Evolutionary conservation across 1,140 invertebrate genomes (phyloP).

Genomic region (Trialeurodes vaporariorum): DNA sequence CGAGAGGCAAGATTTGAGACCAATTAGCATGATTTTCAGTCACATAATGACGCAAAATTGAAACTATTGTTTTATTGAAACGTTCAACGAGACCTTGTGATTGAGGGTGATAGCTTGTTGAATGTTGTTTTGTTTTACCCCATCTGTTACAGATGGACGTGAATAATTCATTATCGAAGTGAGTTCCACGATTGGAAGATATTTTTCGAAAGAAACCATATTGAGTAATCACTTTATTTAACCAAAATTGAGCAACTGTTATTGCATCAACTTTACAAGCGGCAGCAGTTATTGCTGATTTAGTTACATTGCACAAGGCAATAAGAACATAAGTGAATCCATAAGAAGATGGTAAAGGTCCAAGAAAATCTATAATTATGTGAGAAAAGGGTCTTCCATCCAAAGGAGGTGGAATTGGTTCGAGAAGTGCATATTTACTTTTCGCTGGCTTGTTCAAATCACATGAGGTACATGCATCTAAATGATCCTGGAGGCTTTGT

Average conservation of each 20-base stretch:
- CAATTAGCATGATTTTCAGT: neutral
- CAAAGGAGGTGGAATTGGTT: too few relatives aligned
- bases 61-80: neutral
- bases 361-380: constrained; percentile 1
- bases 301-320: neutral
- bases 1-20: too few relatives aligned
- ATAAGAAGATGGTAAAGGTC: neutral
- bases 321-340: neutral
- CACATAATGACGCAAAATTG: neutral
- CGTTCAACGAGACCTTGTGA: constrained; percentile 3
- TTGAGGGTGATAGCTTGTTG: constrained; percentile 1
- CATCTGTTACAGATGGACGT: neutral
- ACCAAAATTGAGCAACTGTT: neutral
- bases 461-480: too few relatives aligned
- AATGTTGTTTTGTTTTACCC: neutral
- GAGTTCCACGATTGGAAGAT: neutral
- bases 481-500: too few relatives aligned
- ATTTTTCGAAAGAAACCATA: neutral
- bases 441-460: too few relatives aligned
- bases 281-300: constrained; percentile 1
- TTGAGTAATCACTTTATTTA: neutral
- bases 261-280: neutral
- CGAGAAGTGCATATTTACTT: too few relatives aligned
- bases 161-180: neutral
- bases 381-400: too few relatives aligned